These are phyloP conservation scores for Synergus umbraculus DNA, from an alignment of 2,888 invertebrate genomes.

Conservation along the genomic window DNA sequence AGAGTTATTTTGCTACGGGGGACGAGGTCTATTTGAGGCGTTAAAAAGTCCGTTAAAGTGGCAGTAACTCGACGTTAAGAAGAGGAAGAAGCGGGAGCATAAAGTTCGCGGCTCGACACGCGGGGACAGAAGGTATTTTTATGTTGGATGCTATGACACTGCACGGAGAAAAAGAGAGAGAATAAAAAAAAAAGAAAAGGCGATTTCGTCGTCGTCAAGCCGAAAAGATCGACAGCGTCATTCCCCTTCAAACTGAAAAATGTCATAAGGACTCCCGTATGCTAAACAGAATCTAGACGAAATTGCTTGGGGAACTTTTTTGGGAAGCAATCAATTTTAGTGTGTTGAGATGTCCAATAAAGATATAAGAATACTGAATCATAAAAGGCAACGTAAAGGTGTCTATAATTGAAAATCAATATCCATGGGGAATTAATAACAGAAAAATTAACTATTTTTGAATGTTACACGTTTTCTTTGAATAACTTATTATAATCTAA, in stretches of 20 bases:
- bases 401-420: constrained; percentile 17
- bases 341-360: constrained; percentile 14
- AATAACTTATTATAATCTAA: no score
- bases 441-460: neutral
- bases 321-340: constrained; percentile 32
- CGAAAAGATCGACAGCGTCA: constrained; percentile 43
- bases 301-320: constrained; percentile 26
- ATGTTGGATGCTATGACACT: constrained; percentile 52
- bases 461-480: neutral
- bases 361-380: constrained; percentile 12
- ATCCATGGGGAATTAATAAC: neutral
- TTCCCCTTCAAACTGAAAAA: constrained; percentile 46
- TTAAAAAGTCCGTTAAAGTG: constrained; percentile 74
- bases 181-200: constrained; percentile 35
- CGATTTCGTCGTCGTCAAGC: constrained; percentile 34
- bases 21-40: constrained; percentile 70
- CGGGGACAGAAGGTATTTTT: constrained; percentile 65
- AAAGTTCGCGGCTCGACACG: constrained; percentile 57
- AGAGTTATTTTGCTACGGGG: constrained; percentile 45
- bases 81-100: constrained; percentile 60
- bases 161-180: constrained; percentile 41
- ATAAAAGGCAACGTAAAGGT: constrained; percentile 12
- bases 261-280: constrained; percentile 40
- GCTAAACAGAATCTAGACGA: constrained; percentile 35
- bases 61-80: constrained; percentile 71